These are phyloP conservation scores for Gobio gobio DNA, from an alignment of 2,113 vertebrate species.

Conservation along the genomic window DNA sequence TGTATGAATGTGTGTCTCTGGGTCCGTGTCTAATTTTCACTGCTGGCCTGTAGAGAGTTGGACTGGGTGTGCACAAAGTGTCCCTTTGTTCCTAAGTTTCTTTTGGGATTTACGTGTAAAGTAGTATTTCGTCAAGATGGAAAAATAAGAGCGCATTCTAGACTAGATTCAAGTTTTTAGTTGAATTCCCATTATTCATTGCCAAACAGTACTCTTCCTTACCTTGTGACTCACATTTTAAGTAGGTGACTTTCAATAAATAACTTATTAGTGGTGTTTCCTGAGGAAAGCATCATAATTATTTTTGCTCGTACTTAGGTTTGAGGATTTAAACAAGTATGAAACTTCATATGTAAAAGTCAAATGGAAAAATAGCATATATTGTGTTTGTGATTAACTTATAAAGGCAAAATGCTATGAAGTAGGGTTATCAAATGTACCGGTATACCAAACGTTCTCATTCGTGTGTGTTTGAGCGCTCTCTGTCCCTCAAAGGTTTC, in stretches of 20 bases:
- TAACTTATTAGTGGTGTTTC: not conserved
- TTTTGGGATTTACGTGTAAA: not conserved
- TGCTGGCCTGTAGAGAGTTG: slow-evolving; percentile 54
- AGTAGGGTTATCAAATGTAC: no score
- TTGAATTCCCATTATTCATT: not conserved
- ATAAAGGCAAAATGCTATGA: no score
- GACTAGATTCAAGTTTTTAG: not conserved
- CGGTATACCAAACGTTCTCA: no score
- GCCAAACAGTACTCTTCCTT: not conserved
- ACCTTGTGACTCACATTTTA: not conserved
- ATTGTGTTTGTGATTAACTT: not conserved
- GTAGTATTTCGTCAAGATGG: not conserved
- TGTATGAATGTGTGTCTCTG: slow-evolving; percentile 55
- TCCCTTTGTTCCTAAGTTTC: slow-evolving; percentile 6
- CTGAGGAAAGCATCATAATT: not conserved
- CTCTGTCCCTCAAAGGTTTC: no score
- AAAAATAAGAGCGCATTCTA: not conserved
- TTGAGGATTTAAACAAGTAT: slow-evolving; percentile 2
- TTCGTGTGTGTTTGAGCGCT: no score
- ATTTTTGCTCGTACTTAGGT: not conserved
- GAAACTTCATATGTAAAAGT: not conserved
- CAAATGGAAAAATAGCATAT: not conserved
- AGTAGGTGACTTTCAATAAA: not conserved
- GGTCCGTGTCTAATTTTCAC: slow-evolving; percentile 59
- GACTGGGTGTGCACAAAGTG: slow-evolving; percentile 40